Evolutionary conservation across 2,113 vertebrate genomes (phyloP).

Genomic region (Apus apus): DNA sequence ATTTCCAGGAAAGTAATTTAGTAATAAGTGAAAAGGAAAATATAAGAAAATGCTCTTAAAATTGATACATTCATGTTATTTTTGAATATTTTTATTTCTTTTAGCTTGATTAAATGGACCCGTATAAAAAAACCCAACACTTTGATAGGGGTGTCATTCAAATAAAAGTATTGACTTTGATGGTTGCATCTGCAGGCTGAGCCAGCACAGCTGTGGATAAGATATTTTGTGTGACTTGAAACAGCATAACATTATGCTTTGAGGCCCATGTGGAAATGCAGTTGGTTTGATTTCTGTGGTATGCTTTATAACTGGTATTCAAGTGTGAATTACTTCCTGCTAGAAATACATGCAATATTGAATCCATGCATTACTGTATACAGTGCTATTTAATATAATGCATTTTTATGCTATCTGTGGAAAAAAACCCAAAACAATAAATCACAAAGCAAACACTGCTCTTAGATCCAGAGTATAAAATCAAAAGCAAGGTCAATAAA

Average conservation of each 20-base stretch:
- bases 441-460: neutral
- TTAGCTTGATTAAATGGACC: neutral
- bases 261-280: neutral
- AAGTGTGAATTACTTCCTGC: neutral
- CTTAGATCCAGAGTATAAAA: neutral
- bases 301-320: neutral
- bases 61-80: neutral
- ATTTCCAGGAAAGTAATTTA: neutral
- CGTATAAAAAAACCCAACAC: neutral
- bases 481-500: neutral
- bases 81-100: neutral
- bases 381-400: neutral
- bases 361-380: neutral
- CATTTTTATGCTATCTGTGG: neutral
- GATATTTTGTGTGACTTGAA: neutral
- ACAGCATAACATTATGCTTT: neutral
- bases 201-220: neutral
- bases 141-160: neutral
- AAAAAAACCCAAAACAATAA: neutral
- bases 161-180: neutral
- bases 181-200: conserved; percentile 1
- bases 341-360: neutral
- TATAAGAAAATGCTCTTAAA: neutral
- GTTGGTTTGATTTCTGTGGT: neutral
- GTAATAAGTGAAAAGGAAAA: neutral